Base-by-base conservation (phyloP, 2,888 invertebrate genomes). In the Syritta pipiens region DNA sequence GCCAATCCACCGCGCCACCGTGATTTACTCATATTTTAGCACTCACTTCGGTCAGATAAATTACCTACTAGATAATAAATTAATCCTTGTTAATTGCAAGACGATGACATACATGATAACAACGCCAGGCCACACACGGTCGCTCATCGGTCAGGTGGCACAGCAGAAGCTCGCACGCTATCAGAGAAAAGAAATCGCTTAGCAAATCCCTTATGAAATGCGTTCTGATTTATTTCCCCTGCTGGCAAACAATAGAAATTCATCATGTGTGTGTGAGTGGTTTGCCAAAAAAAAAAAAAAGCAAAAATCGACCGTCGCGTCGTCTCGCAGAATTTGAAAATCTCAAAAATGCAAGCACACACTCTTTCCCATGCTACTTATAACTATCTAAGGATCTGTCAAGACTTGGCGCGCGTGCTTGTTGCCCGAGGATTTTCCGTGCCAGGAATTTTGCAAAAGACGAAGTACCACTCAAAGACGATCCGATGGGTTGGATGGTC, bases 21-120 rank as follows among this genome's bases (percentile, higher is more conserved):
- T 79, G 74, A 79, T 79, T 68, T 51, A 79, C 67, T 74, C 49
- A 79, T 74, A 79, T 79, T 79, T 79, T 74, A 79, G 20, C 74
- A 74, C 62, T 79, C 74, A 46, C 74, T 42, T 62, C 57, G 48
- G 37, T 12, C 10, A 74, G 49, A 79, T 79, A 67, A 79, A 79
- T 79, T 74, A 44, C 74, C 79, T 74, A 79, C 79, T 79, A 79
- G 79, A 79, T 79, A 79, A 74, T 79, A 57, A 67, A 79, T 79
- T 72, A 79, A 79, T 79, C 62, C 55, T 68, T 74, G 79, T 79
- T 79, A 67, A 79, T 62, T 48, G 67, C 62, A 42, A 57, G 37
- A 68, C 49, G 79, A 68, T 79, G 79, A 62, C 74, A 74, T 62
- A 79, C 48, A 72, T 67, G 79, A 79, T 79, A 79, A 74, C 57